Base-by-base conservation (phyloP, 2,797 vertebrate genomes). In the Ceyx erithaca region DNA sequence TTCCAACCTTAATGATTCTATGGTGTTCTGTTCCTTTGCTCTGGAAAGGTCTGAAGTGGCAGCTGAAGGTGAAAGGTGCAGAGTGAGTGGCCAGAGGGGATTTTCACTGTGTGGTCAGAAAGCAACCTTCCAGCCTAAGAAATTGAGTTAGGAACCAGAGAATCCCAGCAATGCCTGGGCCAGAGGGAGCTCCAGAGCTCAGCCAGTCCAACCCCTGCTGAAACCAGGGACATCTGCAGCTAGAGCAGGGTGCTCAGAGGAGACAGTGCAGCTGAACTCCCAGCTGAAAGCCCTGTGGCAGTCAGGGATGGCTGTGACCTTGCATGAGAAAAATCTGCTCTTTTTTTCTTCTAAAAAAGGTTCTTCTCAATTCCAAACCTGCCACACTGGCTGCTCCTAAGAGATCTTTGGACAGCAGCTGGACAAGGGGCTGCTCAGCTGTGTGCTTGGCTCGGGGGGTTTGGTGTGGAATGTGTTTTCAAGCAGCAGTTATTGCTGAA, bases 391-490 rank as follows among this genome's bases (percentile, higher is more conserved):
- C 51, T 9, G 6, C 55, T 93, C 82, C 89, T 54, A 70, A 78
- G 54, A 7, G 35, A 89, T 59, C 41, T 45, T 83, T 5, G 4
- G 73, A 71, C 89, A 54, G 18, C 77, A 80, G 71, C 57, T 40
- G 85, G 81, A 84, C 85, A 85, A 81, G 91, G 88, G 52, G 67
- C 86, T 9, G 7, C 84, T 83, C 69, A 64, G 88, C 80, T 95
- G 94, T 93, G 85, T 85, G 17, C 91, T 89, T 87, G 75, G 80
- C 96, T 93, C 82, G 72, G 59, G 63, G 85, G 91, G 75, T 77
- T 84, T 75, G 93, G 97, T 95, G 72, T 69, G 26, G 96, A 96
- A 96, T 94, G 89, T 91, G 89, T 96, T 94, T 96, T 95, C 94
- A 82, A 89, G 84, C 79, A 93, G 88, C 67, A 55, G 85, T 84